These are phyloP conservation scores for Emydoidea blandingii DNA, from an alignment of 2,797 vertebrate species.

Conservation along the genomic window DNA sequence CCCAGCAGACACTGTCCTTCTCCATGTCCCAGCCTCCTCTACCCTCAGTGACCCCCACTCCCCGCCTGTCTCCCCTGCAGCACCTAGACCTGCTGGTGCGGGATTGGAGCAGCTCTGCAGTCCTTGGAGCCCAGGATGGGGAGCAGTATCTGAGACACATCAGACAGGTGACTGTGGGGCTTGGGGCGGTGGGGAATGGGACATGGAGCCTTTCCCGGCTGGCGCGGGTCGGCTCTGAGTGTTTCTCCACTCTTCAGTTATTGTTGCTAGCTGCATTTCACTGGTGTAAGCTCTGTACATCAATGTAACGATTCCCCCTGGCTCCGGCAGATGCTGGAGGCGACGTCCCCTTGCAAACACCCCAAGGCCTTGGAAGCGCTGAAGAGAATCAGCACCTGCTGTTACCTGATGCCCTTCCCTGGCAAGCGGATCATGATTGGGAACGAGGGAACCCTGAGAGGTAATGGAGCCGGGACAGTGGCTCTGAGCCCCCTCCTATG, in stretches of 20 bases:
- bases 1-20: not conserved
- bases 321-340: too few species aligned
- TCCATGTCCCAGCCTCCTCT: not conserved
- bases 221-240: too few species aligned
- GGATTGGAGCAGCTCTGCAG: conserved; percentile 25
- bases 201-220: too few species aligned
- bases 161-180: conserved; percentile 41
- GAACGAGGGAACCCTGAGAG: rapidly evolving
- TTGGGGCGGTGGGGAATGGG: not conserved
- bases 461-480: not conserved
- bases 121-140: conserved; percentile 33
- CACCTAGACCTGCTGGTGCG: too few species aligned
- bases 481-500: not conserved
- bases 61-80: too few species aligned
- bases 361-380: too few species aligned
- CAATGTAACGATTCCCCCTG: too few species aligned
- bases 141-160: not conserved
- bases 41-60: too few species aligned
- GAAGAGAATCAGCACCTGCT: not conserved
- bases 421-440: not conserved
- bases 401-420: not conserved
- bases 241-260: too few species aligned
- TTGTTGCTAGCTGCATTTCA: too few species aligned
- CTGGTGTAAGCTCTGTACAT: too few species aligned
- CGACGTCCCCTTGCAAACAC: not conserved